Conservation (phyloP, 2,797 vertebrate species). For the Poeciliopsis presidionis region DNA sequence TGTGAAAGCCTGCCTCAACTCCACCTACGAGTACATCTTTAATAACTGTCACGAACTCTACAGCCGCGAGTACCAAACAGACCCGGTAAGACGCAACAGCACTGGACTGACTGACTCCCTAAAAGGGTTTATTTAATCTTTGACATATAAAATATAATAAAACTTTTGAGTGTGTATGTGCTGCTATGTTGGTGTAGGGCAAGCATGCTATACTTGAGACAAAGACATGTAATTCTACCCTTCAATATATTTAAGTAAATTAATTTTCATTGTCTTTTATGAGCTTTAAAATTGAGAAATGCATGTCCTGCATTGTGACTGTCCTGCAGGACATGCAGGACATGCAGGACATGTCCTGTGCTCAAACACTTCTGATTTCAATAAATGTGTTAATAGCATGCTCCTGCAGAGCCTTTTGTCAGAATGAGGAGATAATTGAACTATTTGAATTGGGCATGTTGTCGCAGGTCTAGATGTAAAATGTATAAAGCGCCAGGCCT, state of each 20-base stretch:
- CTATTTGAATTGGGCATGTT: background rate
- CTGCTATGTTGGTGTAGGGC: background rate
- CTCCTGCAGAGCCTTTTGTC: background rate
- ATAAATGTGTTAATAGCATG: background rate
- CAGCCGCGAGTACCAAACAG: constrained; percentile 89
- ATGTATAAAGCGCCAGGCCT: background rate
- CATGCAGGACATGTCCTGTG: too few species aligned
- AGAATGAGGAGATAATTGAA: background rate
- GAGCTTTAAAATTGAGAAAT: background rate
- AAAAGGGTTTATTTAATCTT: background rate
- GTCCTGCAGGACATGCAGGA: too few species aligned
- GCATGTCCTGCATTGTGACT: too few species aligned
- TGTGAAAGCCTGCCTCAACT: constrained; percentile 89
- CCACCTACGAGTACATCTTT: constrained; percentile 90
- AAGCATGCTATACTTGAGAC: background rate
- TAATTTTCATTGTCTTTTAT: background rate
- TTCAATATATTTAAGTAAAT: background rate
- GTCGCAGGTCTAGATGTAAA: background rate
- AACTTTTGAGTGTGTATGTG: background rate
- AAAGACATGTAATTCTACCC: background rate
- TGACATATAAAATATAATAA: background rate
- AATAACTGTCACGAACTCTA: constrained; percentile 90
- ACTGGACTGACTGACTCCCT: constrained; percentile 3
- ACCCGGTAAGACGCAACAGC: constrained; percentile 78
- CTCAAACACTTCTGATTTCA: background rate